Percentiles rank a stretch among this genome's conserved stretches.
Evolutionary conservation across 1,140 invertebrate species (phyloP).

Genomic region (Drosophila paulistorum): DNA sequence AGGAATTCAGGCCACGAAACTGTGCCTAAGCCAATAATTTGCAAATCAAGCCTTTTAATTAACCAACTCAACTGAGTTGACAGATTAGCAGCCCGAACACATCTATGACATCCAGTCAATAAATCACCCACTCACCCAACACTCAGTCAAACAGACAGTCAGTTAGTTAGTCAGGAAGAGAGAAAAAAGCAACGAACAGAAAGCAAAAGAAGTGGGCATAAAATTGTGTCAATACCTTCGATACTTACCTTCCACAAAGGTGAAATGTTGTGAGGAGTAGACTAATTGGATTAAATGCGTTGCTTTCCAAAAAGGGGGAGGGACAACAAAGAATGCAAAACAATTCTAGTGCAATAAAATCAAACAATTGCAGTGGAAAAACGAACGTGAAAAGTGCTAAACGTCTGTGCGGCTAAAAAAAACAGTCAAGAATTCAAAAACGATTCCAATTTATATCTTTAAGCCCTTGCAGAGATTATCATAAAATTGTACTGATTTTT

Average conservation of each 20-base stretch:
- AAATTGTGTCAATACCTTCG: slow-evolving; percentile 76
- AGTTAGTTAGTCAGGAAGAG: slow-evolving; percentile 54
- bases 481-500: too few species aligned
- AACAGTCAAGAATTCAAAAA: background rate
- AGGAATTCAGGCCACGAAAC: slow-evolving; percentile 47
- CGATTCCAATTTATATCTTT: too few species aligned
- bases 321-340: slow-evolving; percentile 47
- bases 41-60: slow-evolving; percentile 72
- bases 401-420: slow-evolving; percentile 54
- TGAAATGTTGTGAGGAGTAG: slow-evolving; percentile 29
- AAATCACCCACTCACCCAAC: background rate
- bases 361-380: slow-evolving; percentile 76
- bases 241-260: slow-evolving; percentile 60
- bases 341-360: slow-evolving; percentile 73
- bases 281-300: slow-evolving; percentile 75
- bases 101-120: slow-evolving; percentile 13
- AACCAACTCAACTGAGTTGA: slow-evolving; percentile 54
- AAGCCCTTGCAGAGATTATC: too few species aligned
- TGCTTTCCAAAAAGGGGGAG: slow-evolving; percentile 31
- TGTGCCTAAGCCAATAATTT: slow-evolving; percentile 66
- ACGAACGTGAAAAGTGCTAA: slow-evolving; percentile 69
- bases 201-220: slow-evolving; percentile 37
- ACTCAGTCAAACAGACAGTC: background rate
- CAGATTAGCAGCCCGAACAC: slow-evolving; percentile 62
- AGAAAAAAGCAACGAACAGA: slow-evolving; percentile 37